Evolutionary conservation across 1,140 invertebrate genomes (phyloP), one percentile per base, ranked within the genome.

Genomic region (Nymphalis io): DNA sequence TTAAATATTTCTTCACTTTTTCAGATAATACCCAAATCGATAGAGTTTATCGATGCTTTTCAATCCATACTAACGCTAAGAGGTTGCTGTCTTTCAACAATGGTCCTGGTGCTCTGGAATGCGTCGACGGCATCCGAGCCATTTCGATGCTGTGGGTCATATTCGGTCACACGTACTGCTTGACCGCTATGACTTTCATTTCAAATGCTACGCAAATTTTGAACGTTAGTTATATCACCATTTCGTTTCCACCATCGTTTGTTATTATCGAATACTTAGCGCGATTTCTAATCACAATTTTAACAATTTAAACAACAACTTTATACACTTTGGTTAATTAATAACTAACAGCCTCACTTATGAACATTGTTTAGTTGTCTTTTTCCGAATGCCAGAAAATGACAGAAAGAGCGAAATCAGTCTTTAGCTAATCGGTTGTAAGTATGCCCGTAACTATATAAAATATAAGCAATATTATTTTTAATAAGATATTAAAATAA

Each of bases 91-190:
- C 79, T 0, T 84, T 84, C 46, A 70, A 60, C 3, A 51, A 74
- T 0, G 72, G 65, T 6, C 65, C 83, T 16, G 79, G 79, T 2
- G 61, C 81, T 0, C 27, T 94, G 4, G 82, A 89, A 21, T 94
- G 92, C 61, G 68, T 94, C 33, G 93, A 93, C 59, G 94, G 94
- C 0, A 80, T 95, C 38, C 88, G 94, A 20, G 92, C 93, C 16
- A 79, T 95, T 13, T 93, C 93, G 20, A 94, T 95, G 92, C 84
- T 93, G 21, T 95, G 95, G 95, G 93, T 96, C 20, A 91, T 95
- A 16, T 74, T 95, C 11, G 79, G 78, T 0, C 84, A 85, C 40
- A 73, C 75, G 0, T 79, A 66, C 39, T 53, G n/a, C 15, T 20
- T 62, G 0, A 59, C 40, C 8, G 68, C 69, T 63, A 65, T 83